These are phyloP conservation scores for Acronicta aceris DNA, from an alignment of 2,888 invertebrate species.

Conservation along the genomic window DNA sequence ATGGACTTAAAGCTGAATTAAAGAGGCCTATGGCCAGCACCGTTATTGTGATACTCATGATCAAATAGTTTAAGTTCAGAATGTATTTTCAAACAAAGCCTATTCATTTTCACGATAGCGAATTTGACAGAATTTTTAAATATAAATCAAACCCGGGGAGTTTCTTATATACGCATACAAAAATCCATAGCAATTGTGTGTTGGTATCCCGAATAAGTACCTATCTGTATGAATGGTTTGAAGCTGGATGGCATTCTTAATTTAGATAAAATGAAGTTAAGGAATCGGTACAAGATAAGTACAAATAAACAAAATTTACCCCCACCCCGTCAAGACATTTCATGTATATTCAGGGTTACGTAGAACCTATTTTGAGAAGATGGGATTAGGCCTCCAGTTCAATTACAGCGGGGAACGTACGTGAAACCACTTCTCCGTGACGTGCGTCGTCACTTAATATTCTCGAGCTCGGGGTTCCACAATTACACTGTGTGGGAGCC, in stretches of 20 bases:
- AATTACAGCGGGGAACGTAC: slow-evolving; percentile 62
- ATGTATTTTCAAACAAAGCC: too few species aligned
- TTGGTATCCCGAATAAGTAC: too few species aligned
- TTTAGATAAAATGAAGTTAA: background rate
- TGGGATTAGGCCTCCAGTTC: slow-evolving; percentile 62
- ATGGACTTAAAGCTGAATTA: too few species aligned
- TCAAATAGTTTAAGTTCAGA: too few species aligned
- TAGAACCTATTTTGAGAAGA: slow-evolving; percentile 53
- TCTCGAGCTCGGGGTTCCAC: slow-evolving; percentile 53
- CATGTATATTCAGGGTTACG: slow-evolving; percentile 25
- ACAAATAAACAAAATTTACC: slow-evolving; percentile 20
- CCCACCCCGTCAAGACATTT: slow-evolving; percentile 8
- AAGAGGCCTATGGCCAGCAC: too few species aligned
- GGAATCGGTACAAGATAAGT: background rate
- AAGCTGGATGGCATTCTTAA: background rate
- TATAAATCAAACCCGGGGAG: too few species aligned
- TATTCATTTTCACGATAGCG: too few species aligned
- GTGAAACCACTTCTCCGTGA: slow-evolving; percentile 61
- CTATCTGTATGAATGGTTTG: background rate
- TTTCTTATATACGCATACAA: too few species aligned
- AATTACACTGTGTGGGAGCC: slow-evolving; percentile 58
- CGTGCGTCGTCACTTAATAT: slow-evolving; percentile 63
- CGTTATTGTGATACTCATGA: too few species aligned
- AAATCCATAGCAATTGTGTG: too few species aligned
- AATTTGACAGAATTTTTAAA: too few species aligned